Conservation (phyloP, 92 coral and sea anemone genomes). For the Chrysogorgia sp. region DNA sequence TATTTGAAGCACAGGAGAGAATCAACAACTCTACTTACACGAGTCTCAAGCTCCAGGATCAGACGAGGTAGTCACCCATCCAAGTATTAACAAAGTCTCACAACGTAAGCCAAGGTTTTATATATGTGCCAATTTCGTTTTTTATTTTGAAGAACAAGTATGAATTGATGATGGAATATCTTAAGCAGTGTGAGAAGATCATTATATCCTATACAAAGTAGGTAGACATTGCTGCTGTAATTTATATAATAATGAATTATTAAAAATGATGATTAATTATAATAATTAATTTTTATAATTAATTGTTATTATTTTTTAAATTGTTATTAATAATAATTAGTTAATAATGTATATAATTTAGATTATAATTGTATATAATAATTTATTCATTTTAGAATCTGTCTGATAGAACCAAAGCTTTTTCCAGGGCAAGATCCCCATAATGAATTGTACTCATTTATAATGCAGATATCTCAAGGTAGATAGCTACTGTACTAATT, state of each 20-base stretch:
- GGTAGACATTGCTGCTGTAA: neutral
- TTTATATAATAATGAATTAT: neutral
- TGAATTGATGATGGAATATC: conserved; percentile 9
- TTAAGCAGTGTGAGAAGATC: conserved; percentile 3
- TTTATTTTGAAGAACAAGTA: conserved; percentile 20
- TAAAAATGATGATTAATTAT: conserved; percentile 64
- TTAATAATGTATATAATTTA: no score
- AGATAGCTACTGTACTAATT: neutral
- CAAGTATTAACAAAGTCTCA: no score
- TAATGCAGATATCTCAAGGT: conserved; percentile 78
- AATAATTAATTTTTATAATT: no score
- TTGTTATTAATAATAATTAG: no score
- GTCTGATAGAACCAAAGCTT: conserved; percentile 81
- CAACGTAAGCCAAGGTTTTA: neutral
- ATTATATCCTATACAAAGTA: conserved; percentile 23
- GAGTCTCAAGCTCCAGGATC: no score
- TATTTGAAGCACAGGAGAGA: no score
- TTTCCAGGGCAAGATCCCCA: conserved; percentile 78
- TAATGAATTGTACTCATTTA: conserved; percentile 70
- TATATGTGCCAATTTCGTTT: neutral
- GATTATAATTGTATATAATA: neutral
- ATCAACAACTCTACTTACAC: no score
- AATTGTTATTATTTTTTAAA: neutral
- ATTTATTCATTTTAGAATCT: conserved; percentile 64
- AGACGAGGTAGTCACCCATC: no score